A percentile compares a stretch with the other conserved stretches of the same genome.
Conservation (phyloP, 1,140 invertebrate genomes). For the Papilio glaucus region DNA sequence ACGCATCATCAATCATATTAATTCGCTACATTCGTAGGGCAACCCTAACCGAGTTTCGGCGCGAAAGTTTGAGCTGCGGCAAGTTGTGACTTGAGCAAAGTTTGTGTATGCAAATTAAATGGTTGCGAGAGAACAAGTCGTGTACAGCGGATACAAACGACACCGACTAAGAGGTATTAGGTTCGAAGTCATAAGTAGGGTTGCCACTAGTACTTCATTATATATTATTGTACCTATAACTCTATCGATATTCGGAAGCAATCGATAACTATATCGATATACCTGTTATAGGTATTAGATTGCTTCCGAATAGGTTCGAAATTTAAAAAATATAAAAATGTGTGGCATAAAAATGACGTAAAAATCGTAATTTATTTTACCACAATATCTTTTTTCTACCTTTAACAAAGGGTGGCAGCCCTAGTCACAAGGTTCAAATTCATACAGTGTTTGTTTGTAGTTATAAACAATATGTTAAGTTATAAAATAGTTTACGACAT, state of each 20-base stretch:
- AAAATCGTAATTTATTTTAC: too few relatives aligned
- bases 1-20: too few relatives aligned
- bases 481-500: conserved; percentile 8
- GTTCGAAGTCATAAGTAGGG: neutral
- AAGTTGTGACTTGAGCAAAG: conserved; percentile 13
- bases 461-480: neutral
- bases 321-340: too few relatives aligned
- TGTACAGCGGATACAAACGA: neutral
- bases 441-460: neutral
- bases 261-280: too few relatives aligned
- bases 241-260: too few relatives aligned
- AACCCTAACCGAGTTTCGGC: neutral
- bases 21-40: neutral
- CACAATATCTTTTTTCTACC: too few relatives aligned
- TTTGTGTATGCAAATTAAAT: conserved; percentile 25
- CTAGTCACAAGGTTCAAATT: conserved; percentile 3
- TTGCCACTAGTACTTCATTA: neutral
- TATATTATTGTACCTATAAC: too few relatives aligned
- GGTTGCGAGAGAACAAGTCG: neutral
- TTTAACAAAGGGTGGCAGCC: neutral
- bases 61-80: neutral
- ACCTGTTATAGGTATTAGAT: too few relatives aligned
- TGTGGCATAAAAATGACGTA: too few relatives aligned
- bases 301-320: too few relatives aligned
- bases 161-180: neutral